These are phyloP conservation scores for Plagodis dolabraria DNA, from an alignment of 2,888 invertebrate species.

Conservation along the genomic window DNA sequence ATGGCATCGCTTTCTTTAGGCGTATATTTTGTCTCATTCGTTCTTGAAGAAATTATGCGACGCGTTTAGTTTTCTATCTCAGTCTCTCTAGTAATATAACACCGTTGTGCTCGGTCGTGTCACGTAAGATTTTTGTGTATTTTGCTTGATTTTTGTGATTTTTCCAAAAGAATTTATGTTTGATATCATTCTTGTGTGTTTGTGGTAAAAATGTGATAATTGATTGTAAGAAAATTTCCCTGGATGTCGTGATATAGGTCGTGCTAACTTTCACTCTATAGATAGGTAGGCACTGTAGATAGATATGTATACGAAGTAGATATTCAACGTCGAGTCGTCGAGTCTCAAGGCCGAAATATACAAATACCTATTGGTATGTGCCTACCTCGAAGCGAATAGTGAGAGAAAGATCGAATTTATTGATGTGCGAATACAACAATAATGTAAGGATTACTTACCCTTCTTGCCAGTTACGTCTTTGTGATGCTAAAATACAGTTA, in stretches of 20 bases:
- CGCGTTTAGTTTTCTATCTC: conserved; percentile 74
- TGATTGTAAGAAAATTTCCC: conserved; percentile 44
- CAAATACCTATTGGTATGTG: conserved; percentile 70
- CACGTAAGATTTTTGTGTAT: conserved; percentile 83
- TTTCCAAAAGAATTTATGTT: conserved; percentile 60
- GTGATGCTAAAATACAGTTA: conserved; percentile 27
- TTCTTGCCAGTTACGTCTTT: conserved; percentile 1
- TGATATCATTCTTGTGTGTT: conserved; percentile 52
- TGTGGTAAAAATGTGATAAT: conserved; percentile 52
- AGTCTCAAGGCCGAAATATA: conserved; percentile 82
- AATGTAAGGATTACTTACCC: conserved; percentile 3
- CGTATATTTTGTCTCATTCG: conserved; percentile 74
- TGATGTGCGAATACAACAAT: conserved; percentile 44
- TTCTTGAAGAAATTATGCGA: conserved; percentile 67
- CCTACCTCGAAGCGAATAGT: conserved; percentile 51
- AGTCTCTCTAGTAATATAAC: conserved; percentile 83
- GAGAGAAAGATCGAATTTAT: conserved; percentile 60
- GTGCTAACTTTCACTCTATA: conserved; percentile 83
- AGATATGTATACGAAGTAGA: conserved; percentile 70
- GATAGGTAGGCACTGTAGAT: conserved; percentile 76
- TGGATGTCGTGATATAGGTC: conserved; percentile 68
- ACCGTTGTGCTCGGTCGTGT: conserved; percentile 85
- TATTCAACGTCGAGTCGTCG: conserved; percentile 81
- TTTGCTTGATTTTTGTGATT: conserved; percentile 69
- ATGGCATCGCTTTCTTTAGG: conserved; percentile 83